Evolutionary conservation across 2,113 vertebrate genomes (phyloP), one percentile per base, ranked within the genome.

Genomic region (Thinocorus orbignyianus): DNA sequence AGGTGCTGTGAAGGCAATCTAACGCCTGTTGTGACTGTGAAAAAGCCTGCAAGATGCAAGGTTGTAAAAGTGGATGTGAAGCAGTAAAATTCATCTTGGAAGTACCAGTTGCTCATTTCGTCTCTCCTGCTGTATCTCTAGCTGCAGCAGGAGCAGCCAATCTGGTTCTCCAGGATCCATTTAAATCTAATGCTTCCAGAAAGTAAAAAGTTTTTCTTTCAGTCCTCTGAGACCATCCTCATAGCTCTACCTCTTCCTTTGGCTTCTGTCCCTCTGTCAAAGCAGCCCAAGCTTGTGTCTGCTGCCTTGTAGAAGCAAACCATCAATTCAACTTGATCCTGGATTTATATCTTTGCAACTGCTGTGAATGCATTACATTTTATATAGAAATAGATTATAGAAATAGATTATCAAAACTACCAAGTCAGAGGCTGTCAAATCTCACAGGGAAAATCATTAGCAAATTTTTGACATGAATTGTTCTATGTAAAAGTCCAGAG

Each of bases 211-310:
- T 3, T 68, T 91, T 81, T 22, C 35, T 66, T 90, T 60, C 35
- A 58, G 6, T 13, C 11, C 6, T 79, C 2, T 2, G 58, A 41
- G 62, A 79, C 7, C 17, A 12, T 1, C 0, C 26, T 57, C 28
- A 24, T 3, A 52, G 22, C 48, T 94, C 24, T 90, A 35, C n/a
- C 30, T 65, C 28, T 61, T 49, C 41, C 26, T 57, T 30, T 16
- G 23, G 6, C 33, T 79, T 54, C 48, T 72, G 17, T 49, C 62
- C 49, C 49, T 17, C 14, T 73, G 58, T 33, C 23, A 72, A 72
- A 72, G 18, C 8, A 48, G 12, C 16, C 23, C 17, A 1, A 2
- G 8, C 35, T 44, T 72, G 52, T 16, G 28, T 94, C 44, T 3
- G 1, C 2, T 2, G 2, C 22, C 65, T 39, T 66, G 37, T 66